Evolutionary conservation across 2,888 invertebrate genomes (phyloP).

Genomic region (Scelioninae gen. 1): DNA sequence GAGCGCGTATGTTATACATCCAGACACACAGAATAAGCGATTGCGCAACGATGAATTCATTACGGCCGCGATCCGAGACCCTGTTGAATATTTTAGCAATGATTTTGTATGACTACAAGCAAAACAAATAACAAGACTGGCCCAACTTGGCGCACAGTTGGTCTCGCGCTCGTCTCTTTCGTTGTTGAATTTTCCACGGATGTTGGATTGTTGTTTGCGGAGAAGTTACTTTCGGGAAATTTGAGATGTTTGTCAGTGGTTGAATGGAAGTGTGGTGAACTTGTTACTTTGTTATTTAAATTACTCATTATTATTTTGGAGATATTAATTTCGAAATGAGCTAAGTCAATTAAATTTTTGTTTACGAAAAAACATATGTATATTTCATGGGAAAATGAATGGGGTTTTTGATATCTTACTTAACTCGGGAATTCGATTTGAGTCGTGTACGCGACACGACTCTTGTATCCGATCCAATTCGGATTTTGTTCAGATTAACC

Average conservation of each 20-base stretch:
- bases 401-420: too few relatives aligned
- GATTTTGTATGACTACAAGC: conserved; percentile 66
- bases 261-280: conserved; percentile 23
- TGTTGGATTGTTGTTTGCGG: conserved; percentile 52
- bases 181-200: conserved; percentile 49
- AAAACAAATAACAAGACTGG: conserved; percentile 66
- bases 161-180: conserved; percentile 30
- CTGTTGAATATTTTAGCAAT: conserved; percentile 67
- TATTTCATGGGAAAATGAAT: too few relatives aligned
- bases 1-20: conserved; percentile 64
- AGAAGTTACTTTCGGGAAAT: conserved; percentile 60
- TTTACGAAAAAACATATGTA: too few relatives aligned
- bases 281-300: conserved; percentile 37
- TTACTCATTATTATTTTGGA: conserved; percentile 18
- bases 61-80: conserved; percentile 63
- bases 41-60: conserved; percentile 70
- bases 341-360: too few relatives aligned
- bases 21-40: conserved; percentile 54
- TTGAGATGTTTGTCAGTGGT: conserved; percentile 49
- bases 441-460: too few relatives aligned
- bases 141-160: conserved; percentile 43
- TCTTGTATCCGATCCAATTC: too few relatives aligned
- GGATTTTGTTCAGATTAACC: too few relatives aligned
- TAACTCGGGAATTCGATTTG: too few relatives aligned
- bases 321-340: too few relatives aligned